Conservation (phyloP, 2,113 vertebrate species). For the Microtus montanus region DNA sequence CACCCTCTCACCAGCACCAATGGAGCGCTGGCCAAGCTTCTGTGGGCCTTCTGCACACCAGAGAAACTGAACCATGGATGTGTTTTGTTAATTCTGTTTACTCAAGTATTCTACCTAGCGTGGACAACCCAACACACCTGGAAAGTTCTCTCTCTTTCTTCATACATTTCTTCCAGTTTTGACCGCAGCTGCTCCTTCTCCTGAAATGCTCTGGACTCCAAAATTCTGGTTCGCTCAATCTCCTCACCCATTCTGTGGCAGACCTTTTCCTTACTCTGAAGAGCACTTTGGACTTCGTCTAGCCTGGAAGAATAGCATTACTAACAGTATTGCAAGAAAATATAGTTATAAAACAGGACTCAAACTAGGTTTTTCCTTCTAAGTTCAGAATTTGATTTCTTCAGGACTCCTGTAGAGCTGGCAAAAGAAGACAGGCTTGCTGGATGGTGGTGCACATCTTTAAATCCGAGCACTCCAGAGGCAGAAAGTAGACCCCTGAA, state of each 20-base stretch:
- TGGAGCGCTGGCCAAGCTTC: background rate
- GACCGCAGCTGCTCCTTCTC: constrained; percentile 88
- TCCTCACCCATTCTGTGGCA: constrained; percentile 79
- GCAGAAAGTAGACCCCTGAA: background rate
- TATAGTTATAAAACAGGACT: background rate
- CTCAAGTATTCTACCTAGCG: background rate
- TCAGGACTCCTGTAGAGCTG: background rate
- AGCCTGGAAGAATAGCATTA: constrained; percentile 76
- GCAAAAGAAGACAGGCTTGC: background rate
- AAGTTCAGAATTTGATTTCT: background rate
- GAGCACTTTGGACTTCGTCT: constrained; percentile 76
- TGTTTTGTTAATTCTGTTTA: background rate
- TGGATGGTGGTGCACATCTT: background rate
- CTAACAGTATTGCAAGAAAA: background rate
- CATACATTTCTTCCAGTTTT: constrained; percentile 84
- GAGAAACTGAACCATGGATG: no score
- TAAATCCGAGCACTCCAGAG: background rate
- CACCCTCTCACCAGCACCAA: background rate
- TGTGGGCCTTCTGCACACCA: background rate
- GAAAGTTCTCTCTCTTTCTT: constrained; percentile 84
- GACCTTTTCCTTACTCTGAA: constrained; percentile 76
- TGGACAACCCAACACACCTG: constrained; percentile 77
- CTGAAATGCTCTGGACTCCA: constrained; percentile 86
- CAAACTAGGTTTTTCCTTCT: background rate
- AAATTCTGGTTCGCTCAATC: constrained; percentile 81